Base-by-base conservation (phyloP, 2,113 vertebrate genomes). In the Gymnocephalus cernua region DNA sequence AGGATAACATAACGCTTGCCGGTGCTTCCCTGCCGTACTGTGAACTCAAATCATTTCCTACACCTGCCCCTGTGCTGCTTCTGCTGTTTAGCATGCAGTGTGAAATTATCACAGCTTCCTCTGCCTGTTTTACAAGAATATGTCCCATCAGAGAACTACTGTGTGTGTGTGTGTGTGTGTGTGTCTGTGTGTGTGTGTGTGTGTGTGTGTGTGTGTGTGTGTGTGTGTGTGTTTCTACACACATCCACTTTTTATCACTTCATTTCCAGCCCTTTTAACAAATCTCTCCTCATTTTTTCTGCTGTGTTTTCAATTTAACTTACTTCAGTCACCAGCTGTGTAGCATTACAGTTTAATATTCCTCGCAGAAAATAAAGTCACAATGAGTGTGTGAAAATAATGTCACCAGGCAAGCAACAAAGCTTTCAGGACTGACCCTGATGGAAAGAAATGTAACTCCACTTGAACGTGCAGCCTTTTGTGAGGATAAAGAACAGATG, bases 51-150 rank as follows among this genome's bases (percentile, higher is more conserved):
- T 89, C 3, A 89, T 87, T 80, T 74, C 72, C 71, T 61, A 51
- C 82, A 91, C 73, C 80, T 88, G 84, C 74, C 59, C n/a, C 73
- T 29, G 71, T 54, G 71, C 68, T 63, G 66, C 47, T 84, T 79
- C 76, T 70, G 35, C 84, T 88, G 83, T 77, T 89, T 85, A 85
- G 86, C 82, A 88, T 81, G 71, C 82, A 47, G 86, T 80, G 88
- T 79, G 79, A 90, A 83, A 87, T 90, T 61, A 85, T 75, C 63
- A 56, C 61, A 45, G 75, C 73, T 69, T 77, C 65, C 62, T 12
- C 51, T 41, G 69, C 32, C 56, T 83, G 77, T 80, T 85, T 81
- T 75, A 90, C 83, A 85, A 67, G 81, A 27, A 72, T 75, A 23
- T 23, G 63, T 84, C 75, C 77, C 82, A 87, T 80, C 73, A 83